Conservation (phyloP, 2,888 invertebrate genomes). For the Drosophila quasianomalipes region DNA sequence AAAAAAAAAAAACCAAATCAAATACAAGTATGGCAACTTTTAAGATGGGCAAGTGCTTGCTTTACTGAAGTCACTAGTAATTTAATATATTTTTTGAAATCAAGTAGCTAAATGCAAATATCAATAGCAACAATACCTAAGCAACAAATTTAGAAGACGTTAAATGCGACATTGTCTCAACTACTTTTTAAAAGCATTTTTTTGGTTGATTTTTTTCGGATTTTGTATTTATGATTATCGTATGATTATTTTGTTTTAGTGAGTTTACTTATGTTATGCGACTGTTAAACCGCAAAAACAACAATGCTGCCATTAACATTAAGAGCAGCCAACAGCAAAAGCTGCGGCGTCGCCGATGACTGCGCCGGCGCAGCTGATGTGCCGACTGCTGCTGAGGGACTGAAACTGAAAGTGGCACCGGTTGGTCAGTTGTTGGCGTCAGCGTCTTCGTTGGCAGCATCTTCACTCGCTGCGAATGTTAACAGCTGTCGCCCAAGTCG, state of each 20-base stretch:
- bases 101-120: slow-evolving; percentile 64
- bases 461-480: slow-evolving; percentile 77
- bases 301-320: slow-evolving; percentile 43
- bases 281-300: slow-evolving; percentile 60
- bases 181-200: slow-evolving; percentile 2
- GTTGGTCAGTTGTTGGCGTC: slow-evolving; percentile 63
- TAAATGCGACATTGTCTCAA: slow-evolving; percentile 17
- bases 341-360: slow-evolving; percentile 22
- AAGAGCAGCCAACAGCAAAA: slow-evolving; percentile 44
- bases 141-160: slow-evolving; percentile 23
- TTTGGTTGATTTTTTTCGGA: neutral
- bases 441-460: slow-evolving; percentile 60
- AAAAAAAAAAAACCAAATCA: slow-evolving; percentile 8
- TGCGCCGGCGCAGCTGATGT: slow-evolving; percentile 36
- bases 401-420: slow-evolving; percentile 53
- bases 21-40: slow-evolving; percentile 24
- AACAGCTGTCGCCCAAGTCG: slow-evolving; percentile 83
- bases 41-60: slow-evolving; percentile 33
- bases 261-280: slow-evolving; percentile 63
- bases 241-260: slow-evolving; percentile 52
- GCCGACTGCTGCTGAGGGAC: slow-evolving; percentile 39
- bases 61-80: slow-evolving; percentile 15
- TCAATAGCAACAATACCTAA: slow-evolving; percentile 49
- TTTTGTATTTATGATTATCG: slow-evolving; percentile 41
- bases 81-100: slow-evolving; percentile 56